Evolutionary conservation across 30 jellyfish, hydroid and myxozoan genomes (phyloP).

Genomic region (Cassiopea xamachana): DNA sequence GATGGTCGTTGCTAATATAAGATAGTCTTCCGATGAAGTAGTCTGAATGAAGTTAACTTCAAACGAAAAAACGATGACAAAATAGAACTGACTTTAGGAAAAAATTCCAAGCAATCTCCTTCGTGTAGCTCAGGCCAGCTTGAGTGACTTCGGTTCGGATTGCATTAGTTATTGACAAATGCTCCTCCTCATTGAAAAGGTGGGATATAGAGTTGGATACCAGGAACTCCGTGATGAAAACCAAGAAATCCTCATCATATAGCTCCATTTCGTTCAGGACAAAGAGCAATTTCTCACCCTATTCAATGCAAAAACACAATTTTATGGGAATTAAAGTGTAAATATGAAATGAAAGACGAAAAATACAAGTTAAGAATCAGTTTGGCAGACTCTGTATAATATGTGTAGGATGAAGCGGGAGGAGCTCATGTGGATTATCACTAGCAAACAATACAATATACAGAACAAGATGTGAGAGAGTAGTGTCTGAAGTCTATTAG

Average conservation of each 20-base stretch:
- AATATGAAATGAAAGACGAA: too few species aligned
- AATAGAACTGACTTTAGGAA: constrained; percentile 53
- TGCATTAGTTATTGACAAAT: constrained; percentile 72
- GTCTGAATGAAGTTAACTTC: neutral
- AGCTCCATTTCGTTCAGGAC: constrained; percentile 73
- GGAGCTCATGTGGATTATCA: too few species aligned
- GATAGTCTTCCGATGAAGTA: neutral
- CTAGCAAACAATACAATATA: too few species aligned
- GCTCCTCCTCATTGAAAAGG: constrained; percentile 83
- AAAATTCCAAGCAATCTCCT: constrained; percentile 83
- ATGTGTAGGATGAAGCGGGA: too few species aligned
- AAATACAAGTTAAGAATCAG: too few species aligned
- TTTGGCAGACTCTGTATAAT: too few species aligned
- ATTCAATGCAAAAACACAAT: neutral
- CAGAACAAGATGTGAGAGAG: too few species aligned
- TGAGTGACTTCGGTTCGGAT: constrained; percentile 84
- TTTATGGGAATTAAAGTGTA: too few species aligned
- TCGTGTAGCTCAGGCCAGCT: constrained; percentile 71
- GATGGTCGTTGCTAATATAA: too few species aligned
- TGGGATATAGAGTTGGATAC: constrained; percentile 72
- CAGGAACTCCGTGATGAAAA: constrained; percentile 69
- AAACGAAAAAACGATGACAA: too few species aligned
- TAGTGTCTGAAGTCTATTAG: too few species aligned
- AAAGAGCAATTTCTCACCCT: constrained; percentile 79
- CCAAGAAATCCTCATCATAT: constrained; percentile 70